phyloP scores from a whole-genome alignment of 2,888 invertebrate genomes.

The Copidosoma aretas region DNA sequence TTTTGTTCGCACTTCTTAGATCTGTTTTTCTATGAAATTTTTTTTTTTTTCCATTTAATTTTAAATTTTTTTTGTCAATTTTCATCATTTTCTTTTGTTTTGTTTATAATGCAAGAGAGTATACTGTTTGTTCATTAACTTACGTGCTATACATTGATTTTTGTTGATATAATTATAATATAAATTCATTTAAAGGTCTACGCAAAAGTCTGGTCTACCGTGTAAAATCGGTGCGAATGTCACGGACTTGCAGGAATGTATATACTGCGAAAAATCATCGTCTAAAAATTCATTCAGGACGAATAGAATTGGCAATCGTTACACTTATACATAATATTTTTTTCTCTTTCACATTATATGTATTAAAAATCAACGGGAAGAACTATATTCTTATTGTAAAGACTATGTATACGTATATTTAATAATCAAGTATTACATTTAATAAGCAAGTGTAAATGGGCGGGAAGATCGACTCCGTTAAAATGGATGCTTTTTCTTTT shows the following conservation, averaged over 20 bases:
- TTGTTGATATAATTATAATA: neutral
- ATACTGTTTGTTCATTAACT: neutral
- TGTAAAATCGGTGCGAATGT: constrained; percentile 33
- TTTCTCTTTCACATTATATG: neutral
- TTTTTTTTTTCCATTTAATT: constrained; percentile 1
- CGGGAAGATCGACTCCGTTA: constrained; percentile 33
- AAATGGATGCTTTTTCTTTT: constrained; percentile 6
- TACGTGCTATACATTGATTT: too few species aligned
- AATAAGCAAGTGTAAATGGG: constrained; percentile 24
- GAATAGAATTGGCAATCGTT: constrained; percentile 14
- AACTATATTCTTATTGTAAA: constrained; percentile 20
- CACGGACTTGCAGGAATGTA: constrained; percentile 30
- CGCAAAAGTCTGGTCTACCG: constrained; percentile 21
- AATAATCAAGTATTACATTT: constrained; percentile 3
- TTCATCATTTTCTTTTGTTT: constrained; percentile 7
- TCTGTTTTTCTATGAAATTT: too few species aligned
- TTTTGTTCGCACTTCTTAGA: too few species aligned
- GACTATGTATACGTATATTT: constrained; percentile 11
- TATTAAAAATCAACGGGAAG: constrained; percentile 20
- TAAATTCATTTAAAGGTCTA: constrained; percentile 2
- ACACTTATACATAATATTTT: neutral
- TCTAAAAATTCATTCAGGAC: constrained; percentile 29
- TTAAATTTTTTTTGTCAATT: neutral
- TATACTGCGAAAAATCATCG: constrained; percentile 9
- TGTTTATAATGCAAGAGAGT: constrained; percentile 32